Base-by-base conservation (phyloP, 2,797 vertebrate species). In the Gallinago stenura region DNA sequence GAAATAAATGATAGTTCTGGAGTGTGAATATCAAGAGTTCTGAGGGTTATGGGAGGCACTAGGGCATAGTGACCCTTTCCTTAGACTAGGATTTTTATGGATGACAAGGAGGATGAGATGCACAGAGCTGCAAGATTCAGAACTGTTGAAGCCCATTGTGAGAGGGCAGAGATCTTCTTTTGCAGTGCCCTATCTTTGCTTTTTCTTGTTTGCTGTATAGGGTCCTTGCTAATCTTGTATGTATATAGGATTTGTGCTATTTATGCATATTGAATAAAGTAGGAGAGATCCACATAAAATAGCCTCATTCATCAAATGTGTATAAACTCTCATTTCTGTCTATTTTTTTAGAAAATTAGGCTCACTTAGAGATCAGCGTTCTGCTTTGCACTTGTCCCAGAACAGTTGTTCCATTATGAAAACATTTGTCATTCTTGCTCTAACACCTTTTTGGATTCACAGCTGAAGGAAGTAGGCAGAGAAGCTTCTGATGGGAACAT, bases 401-500 rank as follows among this genome's bases (percentile, higher is more conserved):
- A 35, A 64, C 66, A 64, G 46, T 85, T 90, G 61, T 88, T 86
- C 61, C 30, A 5, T 69, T 81, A 25, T 58, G 83, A 83, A 84
- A 92, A 41, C 70, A 80, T 22, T 88, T 81, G 37, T 91, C 81
- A 33, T 86, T 90, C 50, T 82, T 88, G 30, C n/a, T 83, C 25
- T 72, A 76, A 46, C 60, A 89, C 46, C 61, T 94, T 89, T 89
- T 73, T 81, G 58, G 69, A 92, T 91, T 92, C 58, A 43, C 56
- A 88, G 45, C 54, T 87, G 66, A 89, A 91, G 56, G 62, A 95
- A 93, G n/a, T 43, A 89, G 72, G 50, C 21, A 66, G 73, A 43
- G 19, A 26, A 72, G 30, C 56, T 73, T 89, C 48, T 62, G 66
- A 9, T 60, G 80, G 84, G 86, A 83, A 37, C 31, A 18, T 43